Evolutionary conservation across 2,888 invertebrate genomes (phyloP).

Genomic region (Agrotis clavis): DNA sequence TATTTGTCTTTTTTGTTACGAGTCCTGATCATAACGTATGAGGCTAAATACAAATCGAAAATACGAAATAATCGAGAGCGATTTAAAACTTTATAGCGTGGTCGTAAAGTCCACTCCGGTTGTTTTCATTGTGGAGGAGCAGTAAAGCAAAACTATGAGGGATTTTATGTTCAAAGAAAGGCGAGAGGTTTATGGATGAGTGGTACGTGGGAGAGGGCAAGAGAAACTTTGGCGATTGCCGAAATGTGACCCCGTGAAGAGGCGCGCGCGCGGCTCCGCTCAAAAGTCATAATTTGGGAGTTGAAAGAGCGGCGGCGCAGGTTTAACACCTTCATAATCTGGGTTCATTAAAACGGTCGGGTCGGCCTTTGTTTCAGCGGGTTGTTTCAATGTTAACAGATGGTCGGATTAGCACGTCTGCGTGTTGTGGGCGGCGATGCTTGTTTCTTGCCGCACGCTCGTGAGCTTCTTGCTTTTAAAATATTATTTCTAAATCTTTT

Average conservation of each 20-base stretch:
- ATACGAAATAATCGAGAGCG: constrained; percentile 68
- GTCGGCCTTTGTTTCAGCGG: constrained; percentile 90
- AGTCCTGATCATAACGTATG: constrained; percentile 88
- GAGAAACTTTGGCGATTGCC: constrained; percentile 81
- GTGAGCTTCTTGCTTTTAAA: constrained; percentile 61
- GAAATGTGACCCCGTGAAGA: constrained; percentile 88
- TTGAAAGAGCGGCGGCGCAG: constrained; percentile 88
- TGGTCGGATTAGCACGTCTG: constrained; percentile 88
- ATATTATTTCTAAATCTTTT: constrained; percentile 48
- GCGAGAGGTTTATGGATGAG: constrained; percentile 80
- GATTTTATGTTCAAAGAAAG: constrained; percentile 82
- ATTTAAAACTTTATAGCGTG: constrained; percentile 75
- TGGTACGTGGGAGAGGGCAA: constrained; percentile 77
- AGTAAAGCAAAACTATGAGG: constrained; percentile 78
- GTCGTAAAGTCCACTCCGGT: constrained; percentile 79
- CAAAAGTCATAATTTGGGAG: constrained; percentile 89
- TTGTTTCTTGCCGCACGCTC: constrained; percentile 69
- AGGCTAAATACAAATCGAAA: constrained; percentile 84
- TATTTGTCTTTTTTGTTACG: constrained; percentile 86
- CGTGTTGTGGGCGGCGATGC: constrained; percentile 76
- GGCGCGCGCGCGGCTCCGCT: constrained; percentile 78
- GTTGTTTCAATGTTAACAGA: constrained; percentile 88
- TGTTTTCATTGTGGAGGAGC: constrained; percentile 67
- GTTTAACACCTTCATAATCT: constrained; percentile 91
- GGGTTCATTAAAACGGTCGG: constrained; percentile 89